phyloP scores from a whole-genome alignment of 2,888 invertebrate genomes.

The Microchrysa polita region DNA sequence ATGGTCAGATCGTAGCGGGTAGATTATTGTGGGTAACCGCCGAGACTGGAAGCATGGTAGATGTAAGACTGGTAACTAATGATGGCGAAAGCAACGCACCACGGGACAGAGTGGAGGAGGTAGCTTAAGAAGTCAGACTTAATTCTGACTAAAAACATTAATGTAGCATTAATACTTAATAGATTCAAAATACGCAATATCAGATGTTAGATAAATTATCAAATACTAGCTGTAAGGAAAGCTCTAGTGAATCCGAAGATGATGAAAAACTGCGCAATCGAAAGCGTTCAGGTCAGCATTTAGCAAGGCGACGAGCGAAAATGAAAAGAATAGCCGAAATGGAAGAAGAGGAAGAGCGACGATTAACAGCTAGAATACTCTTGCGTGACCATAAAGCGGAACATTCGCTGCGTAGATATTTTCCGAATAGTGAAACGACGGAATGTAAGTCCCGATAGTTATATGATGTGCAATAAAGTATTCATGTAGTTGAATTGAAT shows the following conservation, averaged over 20 bases:
- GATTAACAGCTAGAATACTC: conserved; percentile 58
- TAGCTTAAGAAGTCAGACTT: conserved; percentile 11
- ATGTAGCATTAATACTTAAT: conserved; percentile 17
- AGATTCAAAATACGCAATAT: neutral
- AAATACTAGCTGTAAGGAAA: neutral
- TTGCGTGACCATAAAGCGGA: conserved; percentile 41
- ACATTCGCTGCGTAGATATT: conserved; percentile 38
- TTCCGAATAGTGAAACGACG: conserved; percentile 24
- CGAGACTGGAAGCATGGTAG: conserved; percentile 62
- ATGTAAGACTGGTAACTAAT: conserved; percentile 62
- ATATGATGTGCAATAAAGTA: conserved; percentile 9
- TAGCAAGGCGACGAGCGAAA: conserved; percentile 1
- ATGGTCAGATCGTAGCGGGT: conserved; percentile 8
- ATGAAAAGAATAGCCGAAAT: conserved; percentile 9
- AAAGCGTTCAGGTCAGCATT: conserved; percentile 19
- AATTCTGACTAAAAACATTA: conserved; percentile 22
- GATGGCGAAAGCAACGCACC: conserved; percentile 56
- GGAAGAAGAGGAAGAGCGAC: conserved; percentile 52
- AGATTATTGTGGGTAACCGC: conserved; percentile 53
- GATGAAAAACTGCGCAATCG: neutral
- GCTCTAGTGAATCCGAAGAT: conserved; percentile 13
- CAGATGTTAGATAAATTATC: neutral
- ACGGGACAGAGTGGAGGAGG: conserved; percentile 23
- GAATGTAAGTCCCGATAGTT: conserved; percentile 36
- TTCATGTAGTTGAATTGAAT: conserved; percentile 57